phyloP scores from a whole-genome alignment of 2,797 vertebrate species.

The Coendou prehensilis region DNA sequence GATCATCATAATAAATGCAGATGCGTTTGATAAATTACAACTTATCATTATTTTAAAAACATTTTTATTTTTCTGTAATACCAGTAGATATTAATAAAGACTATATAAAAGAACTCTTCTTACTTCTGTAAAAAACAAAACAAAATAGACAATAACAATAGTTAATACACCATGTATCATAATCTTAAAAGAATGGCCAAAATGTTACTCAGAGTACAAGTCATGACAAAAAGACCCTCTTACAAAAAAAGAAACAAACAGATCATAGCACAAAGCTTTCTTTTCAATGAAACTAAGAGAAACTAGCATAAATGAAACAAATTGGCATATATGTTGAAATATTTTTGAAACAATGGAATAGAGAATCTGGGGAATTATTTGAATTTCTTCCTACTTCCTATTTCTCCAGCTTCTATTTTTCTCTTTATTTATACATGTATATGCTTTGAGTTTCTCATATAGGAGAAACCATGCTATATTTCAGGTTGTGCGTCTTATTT shows the following conservation, averaged over 20 bases:
- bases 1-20: not conserved
- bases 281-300: not conserved
- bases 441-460: not conserved
- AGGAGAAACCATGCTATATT: not conserved
- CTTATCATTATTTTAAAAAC: conserved; percentile 5
- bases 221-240: not conserved
- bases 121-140: not conserved
- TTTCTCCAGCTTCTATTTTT: not conserved
- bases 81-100: not conserved
- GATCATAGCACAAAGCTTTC: not conserved
- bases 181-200: not conserved
- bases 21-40: conserved; percentile 2
- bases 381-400: not conserved
- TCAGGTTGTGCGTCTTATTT: not conserved
- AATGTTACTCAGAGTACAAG: not conserved
- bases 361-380: not conserved
- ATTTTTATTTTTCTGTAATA: not conserved
- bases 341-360: not conserved
- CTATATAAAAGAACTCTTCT: not conserved
- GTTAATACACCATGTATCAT: not conserved
- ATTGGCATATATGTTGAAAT: not conserved
- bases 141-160: not conserved
- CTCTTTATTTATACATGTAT: not conserved
- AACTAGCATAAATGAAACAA: not conserved
- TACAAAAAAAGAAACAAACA: not conserved